These are phyloP conservation scores for Drosophila birchii DNA, from an alignment of 2,888 invertebrate genomes.

Conservation along the genomic window DNA sequence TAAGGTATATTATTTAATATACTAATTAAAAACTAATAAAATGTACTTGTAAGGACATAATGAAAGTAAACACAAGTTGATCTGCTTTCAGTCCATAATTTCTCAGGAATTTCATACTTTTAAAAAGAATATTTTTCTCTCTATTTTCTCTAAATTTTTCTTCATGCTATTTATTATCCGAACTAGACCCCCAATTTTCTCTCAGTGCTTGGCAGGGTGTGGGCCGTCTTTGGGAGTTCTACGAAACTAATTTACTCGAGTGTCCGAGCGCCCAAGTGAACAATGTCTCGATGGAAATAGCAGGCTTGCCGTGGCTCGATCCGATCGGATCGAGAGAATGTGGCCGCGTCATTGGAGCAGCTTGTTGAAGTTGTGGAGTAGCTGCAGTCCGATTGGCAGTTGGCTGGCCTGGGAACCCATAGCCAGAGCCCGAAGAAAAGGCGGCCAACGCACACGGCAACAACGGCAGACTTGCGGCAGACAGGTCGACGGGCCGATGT, in stretches of 20 bases:
- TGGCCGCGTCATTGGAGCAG: constrained; percentile 75
- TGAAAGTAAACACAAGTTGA: neutral
- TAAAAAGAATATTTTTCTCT: too few species aligned
- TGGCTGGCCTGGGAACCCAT: constrained; percentile 45
- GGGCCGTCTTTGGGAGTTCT: constrained; percentile 70
- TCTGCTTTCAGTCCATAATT: neutral
- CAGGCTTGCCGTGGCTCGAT: constrained; percentile 13
- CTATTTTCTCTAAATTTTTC: neutral
- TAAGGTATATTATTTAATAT: neutral
- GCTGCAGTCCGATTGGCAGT: constrained; percentile 47
- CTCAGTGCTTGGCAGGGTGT: constrained; percentile 12
- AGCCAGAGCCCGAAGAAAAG: neutral
- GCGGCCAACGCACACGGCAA: neutral
- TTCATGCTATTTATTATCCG: neutral
- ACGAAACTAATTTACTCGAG: constrained; percentile 79
- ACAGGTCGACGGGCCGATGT: constrained; percentile 73
- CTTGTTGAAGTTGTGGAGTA: constrained; percentile 25
- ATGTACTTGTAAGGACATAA: neutral
- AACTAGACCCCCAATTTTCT: neutral
- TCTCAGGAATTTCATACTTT: neutral
- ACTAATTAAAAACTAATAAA: neutral
- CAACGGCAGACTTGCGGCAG: constrained; percentile 69
- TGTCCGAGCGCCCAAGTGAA: constrained; percentile 58
- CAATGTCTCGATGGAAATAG: constrained; percentile 46
- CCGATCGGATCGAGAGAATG: constrained; percentile 41